Conservation (phyloP, 1,140 invertebrate species). For the Drosophila biarmipes region DNA sequence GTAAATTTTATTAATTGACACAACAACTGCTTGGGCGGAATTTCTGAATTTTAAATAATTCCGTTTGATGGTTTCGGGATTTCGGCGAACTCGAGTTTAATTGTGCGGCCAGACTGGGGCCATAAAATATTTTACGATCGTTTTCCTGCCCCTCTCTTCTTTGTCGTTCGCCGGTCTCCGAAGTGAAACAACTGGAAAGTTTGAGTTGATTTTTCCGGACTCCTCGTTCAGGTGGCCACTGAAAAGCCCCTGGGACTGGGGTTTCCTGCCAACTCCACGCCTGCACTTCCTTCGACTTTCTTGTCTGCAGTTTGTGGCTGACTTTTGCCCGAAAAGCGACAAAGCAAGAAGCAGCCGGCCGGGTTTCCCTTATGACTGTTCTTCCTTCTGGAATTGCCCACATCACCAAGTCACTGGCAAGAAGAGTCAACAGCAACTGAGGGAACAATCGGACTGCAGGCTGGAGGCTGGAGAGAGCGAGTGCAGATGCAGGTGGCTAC, state of each 20-base stretch:
- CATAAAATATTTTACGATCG: constrained; percentile 81
- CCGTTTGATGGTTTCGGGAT: constrained; percentile 50
- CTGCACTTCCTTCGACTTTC: constrained; percentile 60
- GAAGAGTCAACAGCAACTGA: constrained; percentile 25
- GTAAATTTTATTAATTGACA: constrained; percentile 77
- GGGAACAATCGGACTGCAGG: background rate
- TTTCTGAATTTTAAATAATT: constrained; percentile 50
- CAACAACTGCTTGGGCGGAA: constrained; percentile 65
- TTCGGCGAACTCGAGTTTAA: constrained; percentile 58
- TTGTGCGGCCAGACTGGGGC: constrained; percentile 76
- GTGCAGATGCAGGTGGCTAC: constrained; percentile 23
- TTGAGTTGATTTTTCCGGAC: constrained; percentile 68
- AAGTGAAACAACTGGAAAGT: constrained; percentile 63
- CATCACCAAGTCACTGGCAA: constrained; percentile 36
- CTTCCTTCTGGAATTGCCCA: constrained; percentile 19
- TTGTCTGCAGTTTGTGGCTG: constrained; percentile 45
- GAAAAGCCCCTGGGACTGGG: constrained; percentile 25
- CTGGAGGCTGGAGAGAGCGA: background rate
- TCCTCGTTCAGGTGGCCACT: constrained; percentile 24
- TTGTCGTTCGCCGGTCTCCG: constrained; percentile 11
- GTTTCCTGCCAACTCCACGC: constrained; percentile 28
- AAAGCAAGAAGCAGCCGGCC: background rate
- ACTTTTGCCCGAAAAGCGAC: constrained; percentile 33
- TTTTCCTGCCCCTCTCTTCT: constrained; percentile 21
- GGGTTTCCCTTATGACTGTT: constrained; percentile 11